Evolutionary conservation across 1,140 invertebrate genomes (phyloP).

Genomic region (Brachionus angularis): DNA sequence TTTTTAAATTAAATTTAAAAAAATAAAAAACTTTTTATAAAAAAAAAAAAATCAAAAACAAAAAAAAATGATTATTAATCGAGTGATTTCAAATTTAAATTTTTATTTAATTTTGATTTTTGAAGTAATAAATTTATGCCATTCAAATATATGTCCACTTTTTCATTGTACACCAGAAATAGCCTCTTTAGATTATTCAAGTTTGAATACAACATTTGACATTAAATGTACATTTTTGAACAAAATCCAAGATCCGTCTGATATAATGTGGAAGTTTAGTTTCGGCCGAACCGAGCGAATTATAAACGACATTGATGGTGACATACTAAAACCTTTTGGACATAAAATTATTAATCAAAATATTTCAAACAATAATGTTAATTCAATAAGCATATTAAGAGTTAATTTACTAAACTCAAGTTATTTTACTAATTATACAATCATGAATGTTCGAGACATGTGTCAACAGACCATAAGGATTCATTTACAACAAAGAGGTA

Average conservation of each 20-base stretch:
- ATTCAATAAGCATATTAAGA: constrained; percentile 11
- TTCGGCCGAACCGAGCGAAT: constrained; percentile 4
- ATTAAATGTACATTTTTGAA: constrained; percentile 17
- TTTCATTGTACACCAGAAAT: constrained; percentile 42
- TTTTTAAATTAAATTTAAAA: too few relatives aligned
- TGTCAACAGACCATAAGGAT: not conserved
- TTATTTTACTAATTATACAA: constrained; percentile 28
- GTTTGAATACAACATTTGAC: constrained; percentile 15
- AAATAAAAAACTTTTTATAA: too few relatives aligned
- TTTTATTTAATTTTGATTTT: not conserved
- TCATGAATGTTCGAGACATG: constrained; percentile 18
- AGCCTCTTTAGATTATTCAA: constrained; percentile 7
- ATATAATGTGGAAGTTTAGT: constrained; percentile 23
- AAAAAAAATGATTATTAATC: too few relatives aligned
- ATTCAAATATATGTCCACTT: constrained; percentile 1
- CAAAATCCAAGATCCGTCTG: constrained; percentile 24
- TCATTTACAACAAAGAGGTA: constrained; percentile 38
- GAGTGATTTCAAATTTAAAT: too few relatives aligned
- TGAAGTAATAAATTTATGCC: not conserved
- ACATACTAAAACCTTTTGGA: not conserved
- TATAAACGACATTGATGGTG: constrained; percentile 13
- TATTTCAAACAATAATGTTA: not conserved
- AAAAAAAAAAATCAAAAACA: too few relatives aligned
- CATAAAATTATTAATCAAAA: constrained; percentile 21
- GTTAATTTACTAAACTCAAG: constrained; percentile 24